phyloP scores from a whole-genome alignment of 2,113 vertebrate species.

The Podocnemis expansa region DNA sequence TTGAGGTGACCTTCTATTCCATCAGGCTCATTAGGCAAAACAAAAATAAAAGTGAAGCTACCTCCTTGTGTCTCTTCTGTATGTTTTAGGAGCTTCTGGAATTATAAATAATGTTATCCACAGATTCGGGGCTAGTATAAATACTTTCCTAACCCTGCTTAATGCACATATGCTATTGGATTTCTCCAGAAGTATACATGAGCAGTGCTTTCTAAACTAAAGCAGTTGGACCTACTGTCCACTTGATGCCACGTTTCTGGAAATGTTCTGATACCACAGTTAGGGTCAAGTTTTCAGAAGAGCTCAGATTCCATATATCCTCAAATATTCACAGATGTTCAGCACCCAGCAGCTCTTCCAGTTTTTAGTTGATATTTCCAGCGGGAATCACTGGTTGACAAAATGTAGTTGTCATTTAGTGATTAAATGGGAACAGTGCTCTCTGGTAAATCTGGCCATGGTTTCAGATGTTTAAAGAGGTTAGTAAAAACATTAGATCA shows the following conservation, averaged over 20 bases:
- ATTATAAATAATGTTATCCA: slow-evolving; percentile 48
- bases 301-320: not conserved
- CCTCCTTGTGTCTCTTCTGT: slow-evolving; percentile 19
- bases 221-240: not conserved
- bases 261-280: not conserved
- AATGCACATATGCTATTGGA: not conserved
- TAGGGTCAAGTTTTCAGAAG: not conserved
- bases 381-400: not conserved
- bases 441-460: not conserved
- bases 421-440: not conserved
- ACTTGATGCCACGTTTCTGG: not conserved
- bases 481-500: not conserved
- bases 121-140: not conserved
- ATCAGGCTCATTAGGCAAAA: slow-evolving; percentile 56
- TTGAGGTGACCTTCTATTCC: slow-evolving; percentile 61
- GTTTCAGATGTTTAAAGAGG: not conserved
- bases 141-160: not conserved
- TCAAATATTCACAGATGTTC: not conserved
- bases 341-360: not conserved
- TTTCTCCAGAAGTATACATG: not conserved
- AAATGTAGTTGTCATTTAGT: not conserved
- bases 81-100: slow-evolving; percentile 32
- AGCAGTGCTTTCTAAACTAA: not conserved
- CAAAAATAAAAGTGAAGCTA: slow-evolving; percentile 44
- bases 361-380: not conserved